phyloP scores from a whole-genome alignment of 2,113 vertebrate genomes.

The Lutjanus erythropterus region DNA sequence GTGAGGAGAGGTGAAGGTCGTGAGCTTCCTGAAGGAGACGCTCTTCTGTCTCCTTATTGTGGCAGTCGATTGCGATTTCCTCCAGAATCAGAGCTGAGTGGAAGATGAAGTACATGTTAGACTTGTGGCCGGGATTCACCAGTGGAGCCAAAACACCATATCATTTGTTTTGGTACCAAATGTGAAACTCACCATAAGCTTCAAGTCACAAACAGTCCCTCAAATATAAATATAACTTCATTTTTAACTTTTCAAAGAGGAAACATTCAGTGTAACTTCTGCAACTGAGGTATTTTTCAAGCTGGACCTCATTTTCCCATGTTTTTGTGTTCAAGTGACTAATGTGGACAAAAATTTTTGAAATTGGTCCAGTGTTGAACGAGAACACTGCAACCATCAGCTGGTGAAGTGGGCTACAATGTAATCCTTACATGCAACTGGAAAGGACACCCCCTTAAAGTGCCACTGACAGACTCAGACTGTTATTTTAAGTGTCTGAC shows the following conservation, averaged over 20 bases:
- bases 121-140: not conserved
- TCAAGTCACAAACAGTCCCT: not conserved
- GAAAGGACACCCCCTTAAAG: too few species aligned
- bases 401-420: too few species aligned
- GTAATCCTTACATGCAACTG: too few species aligned
- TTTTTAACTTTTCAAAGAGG: not conserved
- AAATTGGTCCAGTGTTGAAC: too few species aligned
- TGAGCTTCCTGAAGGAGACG: conserved; percentile 97
- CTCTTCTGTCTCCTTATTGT: conserved; percentile 99
- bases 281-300: too few species aligned
- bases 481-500: too few species aligned
- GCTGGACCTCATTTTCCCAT: too few species aligned
- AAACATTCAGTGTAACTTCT: not conserved
- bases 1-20: conserved; percentile 97
- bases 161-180: not conserved
- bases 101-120: not conserved
- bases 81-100: conserved; percentile 94
- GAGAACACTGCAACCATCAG: too few species aligned
- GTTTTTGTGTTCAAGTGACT: too few species aligned
- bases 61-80: conserved; percentile 99
- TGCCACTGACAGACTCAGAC: too few species aligned
- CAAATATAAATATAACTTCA: not conserved
- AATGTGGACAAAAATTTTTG: too few species aligned
- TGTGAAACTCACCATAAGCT: not conserved
- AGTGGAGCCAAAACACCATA: not conserved